A percentile compares a stretch with the other conserved stretches of the same genome.
Evolutionary conservation across 1,140 invertebrate species (phyloP).

Genomic region (Drosophila novamexicana): DNA sequence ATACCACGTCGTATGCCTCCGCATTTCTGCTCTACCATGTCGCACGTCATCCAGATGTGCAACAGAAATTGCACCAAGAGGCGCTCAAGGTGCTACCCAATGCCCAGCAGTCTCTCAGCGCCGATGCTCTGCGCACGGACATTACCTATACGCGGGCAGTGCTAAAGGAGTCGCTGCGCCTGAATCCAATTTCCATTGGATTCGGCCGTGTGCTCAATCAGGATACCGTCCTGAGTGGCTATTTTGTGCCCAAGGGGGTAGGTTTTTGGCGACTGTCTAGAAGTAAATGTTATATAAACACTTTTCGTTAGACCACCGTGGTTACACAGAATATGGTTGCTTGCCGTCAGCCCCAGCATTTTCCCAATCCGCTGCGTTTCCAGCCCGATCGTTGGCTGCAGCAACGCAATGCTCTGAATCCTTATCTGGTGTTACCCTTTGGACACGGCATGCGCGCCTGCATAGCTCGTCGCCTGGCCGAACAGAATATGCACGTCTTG

Average conservation of each 20-base stretch:
- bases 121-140: conserved; percentile 86
- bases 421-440: conserved; percentile 93
- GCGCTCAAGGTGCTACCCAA: conserved; percentile 86
- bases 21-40: conserved; percentile 93
- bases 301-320: conserved; percentile 89
- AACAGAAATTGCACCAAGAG: conserved; percentile 90
- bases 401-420: conserved; percentile 86
- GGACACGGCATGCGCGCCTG: conserved; percentile 95
- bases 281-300: not conserved
- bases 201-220: conserved; percentile 91
- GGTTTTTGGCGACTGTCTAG: conserved; percentile 68
- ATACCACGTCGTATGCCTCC: conserved; percentile 93
- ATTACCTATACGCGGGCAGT: conserved; percentile 91
- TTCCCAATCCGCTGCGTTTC: conserved; percentile 88
- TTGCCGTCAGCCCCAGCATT: conserved; percentile 89
- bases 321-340: conserved; percentile 95
- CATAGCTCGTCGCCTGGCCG: conserved; percentile 93
- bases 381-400: conserved; percentile 91
- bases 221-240: conserved; percentile 92
- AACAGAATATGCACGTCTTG: conserved; percentile 94
- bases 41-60: conserved; percentile 89
- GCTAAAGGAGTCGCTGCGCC: conserved; percentile 92
- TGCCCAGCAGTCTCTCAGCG: conserved; percentile 85
- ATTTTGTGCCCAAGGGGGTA: conserved; percentile 93
- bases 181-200: conserved; percentile 93